Base-by-base conservation (phyloP, 37 sponge, comb jelly and placozoan species). In the Geodia barretti region DNA sequence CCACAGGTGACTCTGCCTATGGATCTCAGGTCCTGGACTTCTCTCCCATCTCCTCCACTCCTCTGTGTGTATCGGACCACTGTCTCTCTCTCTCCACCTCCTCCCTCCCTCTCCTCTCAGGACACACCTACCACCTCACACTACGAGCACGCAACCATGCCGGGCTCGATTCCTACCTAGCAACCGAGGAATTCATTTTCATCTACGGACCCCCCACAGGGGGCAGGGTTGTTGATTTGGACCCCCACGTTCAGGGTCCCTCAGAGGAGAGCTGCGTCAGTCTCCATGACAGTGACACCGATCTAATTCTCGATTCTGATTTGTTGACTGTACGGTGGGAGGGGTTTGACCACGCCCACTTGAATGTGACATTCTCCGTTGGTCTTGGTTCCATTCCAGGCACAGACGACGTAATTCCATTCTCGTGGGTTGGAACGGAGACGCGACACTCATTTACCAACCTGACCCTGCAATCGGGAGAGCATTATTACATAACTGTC, bases 401-500 rank as follows among this genome's bases (percentile, higher is more conserved):
- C 19, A 7, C 11, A 4, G 58, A 64, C 35, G 81, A 85, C 36
- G 68, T 87, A 4, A 66, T 70, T 2, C n/a, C 66, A 21, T 39
- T 77, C 60, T 68, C 65, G 20, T 60, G 65, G 39, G 62, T 28
- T 1, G 83, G 63, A 8, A 60, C 2, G 11, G 4, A 64, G 9
- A 32, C 66, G 23, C 24, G 40, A 1, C 78, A 86, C 73, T 31
- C 40, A 21, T 89, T 93, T 36, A 36, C 21, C 61, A 69, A 78
- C 31, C 34, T 82, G 26, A 29, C 43, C 28, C 68, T 93, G 2
- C 31, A 1, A 21, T 26, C 41, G 8, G 82, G 84, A 1, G 14
- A 31, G 0, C 58, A n/a, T 2, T 93, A 93, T 62, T 93, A 80
- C 47, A 33, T 66, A 37, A 84, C 79, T 3, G 86, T 93, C 9